Base-by-base conservation (phyloP, 2,888 invertebrate genomes). In the Choristoneura rosaceana region DNA sequence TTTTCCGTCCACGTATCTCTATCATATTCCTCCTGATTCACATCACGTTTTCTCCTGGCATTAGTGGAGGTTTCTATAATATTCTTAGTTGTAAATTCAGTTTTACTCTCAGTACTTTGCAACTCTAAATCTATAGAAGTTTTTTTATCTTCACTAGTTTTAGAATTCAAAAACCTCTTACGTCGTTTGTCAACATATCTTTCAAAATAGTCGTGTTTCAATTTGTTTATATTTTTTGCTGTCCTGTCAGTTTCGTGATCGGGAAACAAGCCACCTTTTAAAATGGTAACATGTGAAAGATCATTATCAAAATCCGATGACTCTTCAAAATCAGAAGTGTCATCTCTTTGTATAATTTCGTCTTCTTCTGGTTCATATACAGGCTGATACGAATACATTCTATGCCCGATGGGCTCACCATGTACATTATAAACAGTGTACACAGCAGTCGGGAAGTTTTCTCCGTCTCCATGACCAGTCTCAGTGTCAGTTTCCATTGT, bases 331-430 rank as follows among this genome's bases (percentile, higher is more conserved):
- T 87, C 68, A 2, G 63, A 25, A 12, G 68, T 62, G 7, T 71
- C 73, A 9, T 59, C 73, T 64, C 68, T 88, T 34, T 81, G 80
- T 0, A 90, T 75, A 17, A 90, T 77, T 52, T 92, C 93, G 50
- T 88, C 90, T 52, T 89, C 90, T 81, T 93, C 93, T 4, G 93
- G 93, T 77, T 93, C 93, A 67, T 93, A 93, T 0, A 91, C 92
- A n/a, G 93, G 94, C 80, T 93, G 94, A 60, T 91, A 94, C 0
- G 94, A 93, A 80, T 92, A 93, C 25, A 94, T 75, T 66, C 91
- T 91, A 74, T 94, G 94, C 0, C 91, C 93, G 50, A 94, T 89
- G n/a, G 93, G 92, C 80, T 93, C 93, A 25, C 93, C 94, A n/a
- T 93, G 91, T 1, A 93, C 86, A 80, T 94, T 93, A 45, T 89